phyloP scores from a whole-genome alignment of 2,888 invertebrate genomes.

The Mechanitis mazaeus region DNA sequence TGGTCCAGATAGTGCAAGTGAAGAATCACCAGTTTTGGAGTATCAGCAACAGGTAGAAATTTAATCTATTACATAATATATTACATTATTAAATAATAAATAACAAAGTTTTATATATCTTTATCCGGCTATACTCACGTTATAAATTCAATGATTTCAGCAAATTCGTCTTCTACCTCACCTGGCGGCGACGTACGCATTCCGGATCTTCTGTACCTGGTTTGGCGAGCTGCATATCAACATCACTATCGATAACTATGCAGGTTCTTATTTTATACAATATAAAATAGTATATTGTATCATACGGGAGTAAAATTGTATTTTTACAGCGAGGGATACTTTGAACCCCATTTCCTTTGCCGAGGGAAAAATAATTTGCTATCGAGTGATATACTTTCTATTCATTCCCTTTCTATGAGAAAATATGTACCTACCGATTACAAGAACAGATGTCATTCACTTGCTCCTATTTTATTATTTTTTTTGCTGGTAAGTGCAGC shows the following conservation, averaged over 20 bases:
- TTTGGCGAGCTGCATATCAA: conserved; percentile 65
- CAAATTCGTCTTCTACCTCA: conserved; percentile 88
- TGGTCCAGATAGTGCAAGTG: conserved; percentile 80
- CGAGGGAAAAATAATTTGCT: no score
- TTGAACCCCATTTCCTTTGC: no score
- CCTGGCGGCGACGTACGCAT: conserved; percentile 80
- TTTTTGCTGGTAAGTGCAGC: no score
- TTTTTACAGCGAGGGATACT: no score
- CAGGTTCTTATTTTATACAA: conserved; percentile 24
- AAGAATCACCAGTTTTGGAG: conserved; percentile 91
- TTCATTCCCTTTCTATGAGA: no score
- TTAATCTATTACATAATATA: not conserved
- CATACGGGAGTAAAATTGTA: no score
- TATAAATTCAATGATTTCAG: conserved; percentile 52
- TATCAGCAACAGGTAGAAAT: conserved; percentile 89
- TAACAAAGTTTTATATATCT: not conserved
- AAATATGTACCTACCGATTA: no score
- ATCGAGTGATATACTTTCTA: no score
- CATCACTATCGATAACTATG: conserved; percentile 66
- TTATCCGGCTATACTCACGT: not conserved
- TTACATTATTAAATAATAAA: no score
- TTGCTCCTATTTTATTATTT: no score
- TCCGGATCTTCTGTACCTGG: conserved; percentile 78
- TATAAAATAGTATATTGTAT: no score
- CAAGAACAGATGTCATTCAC: no score